Evolutionary conservation across 2,888 invertebrate genomes (phyloP).

Genomic region (Alsophila aescularia): DNA sequence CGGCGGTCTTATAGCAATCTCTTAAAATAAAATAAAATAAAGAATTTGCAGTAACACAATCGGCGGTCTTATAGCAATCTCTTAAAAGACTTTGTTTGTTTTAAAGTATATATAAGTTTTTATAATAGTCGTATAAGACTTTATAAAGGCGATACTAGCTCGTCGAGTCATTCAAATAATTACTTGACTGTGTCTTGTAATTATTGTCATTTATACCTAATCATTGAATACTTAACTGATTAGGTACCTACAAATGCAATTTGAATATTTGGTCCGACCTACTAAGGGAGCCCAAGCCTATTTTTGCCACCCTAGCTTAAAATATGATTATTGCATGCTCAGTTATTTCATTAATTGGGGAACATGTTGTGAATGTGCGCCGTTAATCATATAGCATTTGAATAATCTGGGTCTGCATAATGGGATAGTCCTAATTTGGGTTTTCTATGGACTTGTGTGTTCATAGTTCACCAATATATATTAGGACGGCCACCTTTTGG

Average conservation of each 20-base stretch:
- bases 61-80: no score
- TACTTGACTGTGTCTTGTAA: no score
- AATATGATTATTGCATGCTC: slow-evolving; percentile 4
- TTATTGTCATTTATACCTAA: no score
- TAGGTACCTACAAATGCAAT: neutral
- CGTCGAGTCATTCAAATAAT: no score
- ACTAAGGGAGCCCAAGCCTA: neutral
- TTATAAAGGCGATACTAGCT: no score
- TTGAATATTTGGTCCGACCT: neutral
- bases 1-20: no score
- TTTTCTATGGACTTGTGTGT: slow-evolving; percentile 1
- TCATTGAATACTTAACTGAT: no score
- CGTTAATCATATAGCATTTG: slow-evolving; percentile 48
- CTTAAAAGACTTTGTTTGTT: no score
- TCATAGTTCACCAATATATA: neutral
- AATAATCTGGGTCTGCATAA: slow-evolving; percentile 39
- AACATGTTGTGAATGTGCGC: slow-evolving; percentile 26
- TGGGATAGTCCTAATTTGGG: neutral
- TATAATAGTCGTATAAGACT: no score
- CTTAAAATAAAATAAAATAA: no score
- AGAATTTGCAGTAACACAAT: no score
- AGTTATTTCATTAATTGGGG: slow-evolving; percentile 19
- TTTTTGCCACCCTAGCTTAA: neutral
- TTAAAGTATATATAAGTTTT: no score
- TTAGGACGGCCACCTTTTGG: neutral